These are phyloP conservation scores for Cryptoprocta ferox DNA, from an alignment of 2,797 vertebrate species.

Conservation along the genomic window DNA sequence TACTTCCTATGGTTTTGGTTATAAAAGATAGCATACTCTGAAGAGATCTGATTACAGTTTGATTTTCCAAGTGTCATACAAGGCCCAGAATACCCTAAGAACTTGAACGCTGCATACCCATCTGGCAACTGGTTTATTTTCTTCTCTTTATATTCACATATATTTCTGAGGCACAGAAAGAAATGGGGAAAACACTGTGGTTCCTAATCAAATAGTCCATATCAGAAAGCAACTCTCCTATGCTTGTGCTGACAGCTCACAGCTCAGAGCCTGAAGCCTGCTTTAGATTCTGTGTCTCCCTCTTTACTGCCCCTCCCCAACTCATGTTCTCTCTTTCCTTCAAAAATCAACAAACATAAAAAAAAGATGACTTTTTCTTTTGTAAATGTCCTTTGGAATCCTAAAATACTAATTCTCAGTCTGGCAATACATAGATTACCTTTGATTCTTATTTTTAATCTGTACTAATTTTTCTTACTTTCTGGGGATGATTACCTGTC, in stretches of 20 bases:
- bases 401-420: slow-evolving; percentile 37
- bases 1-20: neutral
- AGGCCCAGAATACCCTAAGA: neutral
- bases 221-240: neutral
- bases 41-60: neutral
- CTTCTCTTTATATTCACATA: slow-evolving; percentile 1
- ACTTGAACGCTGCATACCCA: neutral
- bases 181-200: neutral
- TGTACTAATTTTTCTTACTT: neutral
- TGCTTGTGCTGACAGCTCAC: neutral
- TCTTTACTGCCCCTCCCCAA: too few relatives aligned
- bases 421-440: slow-evolving; percentile 29
- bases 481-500: neutral
- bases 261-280: too few relatives aligned
- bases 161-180: slow-evolving; percentile 44
- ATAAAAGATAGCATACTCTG: neutral
- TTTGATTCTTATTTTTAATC: slow-evolving; percentile 4
- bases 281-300: too few relatives aligned
- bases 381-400: neutral
- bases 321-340: too few relatives aligned
- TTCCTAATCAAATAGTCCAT: neutral
- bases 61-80: neutral
- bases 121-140: neutral
- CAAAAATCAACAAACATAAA: too few relatives aligned
- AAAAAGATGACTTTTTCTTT: neutral